Base-by-base conservation (phyloP, 1,140 invertebrate genomes). In the Ceratina japonica region DNA sequence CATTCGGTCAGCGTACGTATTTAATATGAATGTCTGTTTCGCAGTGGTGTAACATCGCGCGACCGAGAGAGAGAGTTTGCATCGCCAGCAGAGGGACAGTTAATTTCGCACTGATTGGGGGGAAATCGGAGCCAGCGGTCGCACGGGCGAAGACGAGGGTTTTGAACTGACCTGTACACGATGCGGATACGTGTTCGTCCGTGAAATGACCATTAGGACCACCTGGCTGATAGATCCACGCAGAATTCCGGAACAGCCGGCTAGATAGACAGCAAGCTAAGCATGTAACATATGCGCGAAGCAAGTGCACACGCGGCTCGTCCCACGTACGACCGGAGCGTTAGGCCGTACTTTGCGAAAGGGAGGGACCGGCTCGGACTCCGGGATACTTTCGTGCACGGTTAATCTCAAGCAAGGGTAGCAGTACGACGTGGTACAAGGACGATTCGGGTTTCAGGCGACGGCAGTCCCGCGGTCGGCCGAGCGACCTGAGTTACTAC, bases 191-290 rank as follows among this genome's bases (percentile, higher is more conserved):
- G 83, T 84, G 83, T 85, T 85, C 82, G 83, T 85, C 82, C 83
- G 82, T 85, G 83, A 85, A 85, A 85, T 85, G 79, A 85, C 83
- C 82, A 84, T 84, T 84, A 85, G 82, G 73, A 81, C 70, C 83
- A 84, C 69, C 82, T 84, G 79, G 74, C 74, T 82, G 79, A 85
- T 85, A 85, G 75, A 85, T 84, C 78, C 83, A 85, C 79, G 82
- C 82, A 75, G 82, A 85, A 85, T 85, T 84, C 70, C 79, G 72
- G 65, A 84, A 84, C 83, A 85, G 83, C 72, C 58, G 74, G 51
- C 70, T 52, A 75, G 82, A 61, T 80, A 76, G 83, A 84, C 83
- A 82, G 82, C 83, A 76, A 84, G 83, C 83, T 84, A 84, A 84
- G 82, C 82, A 66, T 52, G 69, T 84, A 71, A 84, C 69, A 84